Evolutionary conservation across 2,797 vertebrate genomes (phyloP).

Genomic region (Peromyscus attwateri): DNA sequence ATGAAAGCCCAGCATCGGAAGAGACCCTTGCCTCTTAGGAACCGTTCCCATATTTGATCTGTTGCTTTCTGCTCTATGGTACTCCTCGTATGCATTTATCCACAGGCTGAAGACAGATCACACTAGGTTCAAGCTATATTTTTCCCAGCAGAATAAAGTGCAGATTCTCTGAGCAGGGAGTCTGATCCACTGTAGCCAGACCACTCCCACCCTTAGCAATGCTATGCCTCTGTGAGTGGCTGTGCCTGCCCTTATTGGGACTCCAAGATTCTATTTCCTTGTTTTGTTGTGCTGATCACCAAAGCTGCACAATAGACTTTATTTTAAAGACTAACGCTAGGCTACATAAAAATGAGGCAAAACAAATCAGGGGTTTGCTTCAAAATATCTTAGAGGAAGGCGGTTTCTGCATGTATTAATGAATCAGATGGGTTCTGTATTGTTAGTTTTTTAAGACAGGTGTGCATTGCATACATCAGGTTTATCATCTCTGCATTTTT

Average conservation of each 20-base stretch:
- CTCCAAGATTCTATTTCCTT: background rate
- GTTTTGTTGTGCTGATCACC: slow-evolving; percentile 9
- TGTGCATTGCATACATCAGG: background rate
- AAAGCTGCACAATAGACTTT: background rate
- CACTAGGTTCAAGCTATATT: background rate
- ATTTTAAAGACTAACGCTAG: slow-evolving; percentile 22
- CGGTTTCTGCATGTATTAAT: background rate
- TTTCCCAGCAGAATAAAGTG: slow-evolving; percentile 8
- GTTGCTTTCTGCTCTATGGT: slow-evolving; percentile 40
- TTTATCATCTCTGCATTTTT: slow-evolving; percentile 5
- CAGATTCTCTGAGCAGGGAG: background rate
- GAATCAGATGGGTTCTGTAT: background rate
- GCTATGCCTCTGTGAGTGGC: background rate
- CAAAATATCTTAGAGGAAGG: background rate
- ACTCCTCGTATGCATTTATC: background rate
- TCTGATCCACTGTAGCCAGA: background rate
- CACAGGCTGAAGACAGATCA: background rate
- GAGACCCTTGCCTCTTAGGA: background rate
- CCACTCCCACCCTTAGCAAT: background rate
- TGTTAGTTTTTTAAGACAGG: background rate
- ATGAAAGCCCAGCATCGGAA: background rate
- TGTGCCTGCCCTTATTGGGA: background rate
- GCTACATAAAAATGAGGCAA: background rate
- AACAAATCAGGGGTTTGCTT: slow-evolving; percentile 32
- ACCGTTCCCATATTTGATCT: background rate